Conservation (phyloP, 2,888 invertebrate species). For the Spilosoma lubricipeda region DNA sequence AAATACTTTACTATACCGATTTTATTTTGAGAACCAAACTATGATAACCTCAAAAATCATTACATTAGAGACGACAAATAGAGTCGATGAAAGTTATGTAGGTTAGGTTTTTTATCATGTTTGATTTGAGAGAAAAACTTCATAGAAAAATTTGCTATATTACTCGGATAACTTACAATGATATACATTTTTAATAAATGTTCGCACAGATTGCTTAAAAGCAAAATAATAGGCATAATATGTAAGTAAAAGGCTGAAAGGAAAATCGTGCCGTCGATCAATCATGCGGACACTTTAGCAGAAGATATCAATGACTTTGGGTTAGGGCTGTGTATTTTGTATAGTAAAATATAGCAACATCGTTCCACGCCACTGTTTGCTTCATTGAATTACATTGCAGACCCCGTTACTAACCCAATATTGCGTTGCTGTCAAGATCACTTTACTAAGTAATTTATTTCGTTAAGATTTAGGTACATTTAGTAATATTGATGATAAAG, state of each 20-base stretch:
- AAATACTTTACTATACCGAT: neutral
- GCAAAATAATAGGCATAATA: conserved; percentile 61
- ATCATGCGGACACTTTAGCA: conserved; percentile 69
- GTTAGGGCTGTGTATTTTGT: conserved; percentile 34
- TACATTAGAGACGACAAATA: no score
- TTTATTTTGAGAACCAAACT: no score
- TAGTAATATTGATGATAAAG: conserved; percentile 45
- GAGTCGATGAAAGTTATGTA: no score
- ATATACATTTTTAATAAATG: conserved; percentile 26
- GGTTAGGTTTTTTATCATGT: neutral
- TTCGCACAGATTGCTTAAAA: conserved; percentile 53
- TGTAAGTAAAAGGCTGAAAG: conserved; percentile 54
- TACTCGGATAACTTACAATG: neutral
- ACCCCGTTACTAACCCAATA: conserved; percentile 48
- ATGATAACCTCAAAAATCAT: no score
- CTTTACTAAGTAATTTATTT: conserved; percentile 53
- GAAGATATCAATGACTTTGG: conserved; percentile 59
- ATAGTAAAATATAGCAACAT: conserved; percentile 29
- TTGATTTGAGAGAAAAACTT: neutral
- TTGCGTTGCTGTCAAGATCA: conserved; percentile 46
- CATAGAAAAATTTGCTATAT: neutral
- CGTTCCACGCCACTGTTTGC: conserved; percentile 45
- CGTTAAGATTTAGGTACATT: conserved; percentile 44
- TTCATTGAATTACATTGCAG: conserved; percentile 57
- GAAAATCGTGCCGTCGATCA: conserved; percentile 64